A percentile compares a stretch with the other conserved stretches of the same genome.
These are phyloP conservation scores for Charanyca ferruginea DNA, from an alignment of 2,888 invertebrate species.

Conservation along the genomic window DNA sequence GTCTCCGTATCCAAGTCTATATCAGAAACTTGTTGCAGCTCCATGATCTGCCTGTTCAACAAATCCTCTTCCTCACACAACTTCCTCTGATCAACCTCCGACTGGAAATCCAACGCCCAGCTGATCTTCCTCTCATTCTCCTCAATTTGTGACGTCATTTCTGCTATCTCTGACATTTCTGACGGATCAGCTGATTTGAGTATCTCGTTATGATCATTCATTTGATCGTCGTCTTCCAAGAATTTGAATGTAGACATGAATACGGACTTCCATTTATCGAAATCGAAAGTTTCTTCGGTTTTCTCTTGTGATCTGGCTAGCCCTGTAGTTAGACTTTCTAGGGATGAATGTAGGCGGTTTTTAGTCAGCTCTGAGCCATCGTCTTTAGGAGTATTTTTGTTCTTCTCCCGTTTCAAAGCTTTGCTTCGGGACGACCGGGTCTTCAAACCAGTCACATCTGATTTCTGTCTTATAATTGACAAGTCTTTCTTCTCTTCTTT, in stretches of 20 bases:
- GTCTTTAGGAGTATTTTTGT: constrained; percentile 73
- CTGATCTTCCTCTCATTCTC: constrained; percentile 91
- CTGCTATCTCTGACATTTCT: constrained; percentile 88
- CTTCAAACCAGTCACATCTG: constrained; percentile 92
- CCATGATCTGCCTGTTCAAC: constrained; percentile 94
- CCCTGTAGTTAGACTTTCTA: constrained; percentile 86
- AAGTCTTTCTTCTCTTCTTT: constrained; percentile 69
- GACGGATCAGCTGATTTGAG: constrained; percentile 85
- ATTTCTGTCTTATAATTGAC: constrained; percentile 90
- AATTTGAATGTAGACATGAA: constrained; percentile 86
- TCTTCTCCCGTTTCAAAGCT: constrained; percentile 80
- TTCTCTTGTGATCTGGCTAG: constrained; percentile 86
- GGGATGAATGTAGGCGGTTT: constrained; percentile 85
- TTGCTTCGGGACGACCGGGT: constrained; percentile 82
- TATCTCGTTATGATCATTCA: constrained; percentile 84
- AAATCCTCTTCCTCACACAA: constrained; percentile 95
- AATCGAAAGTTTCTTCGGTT: constrained; percentile 84
- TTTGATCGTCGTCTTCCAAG: constrained; percentile 85
- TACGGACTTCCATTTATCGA: constrained; percentile 87
- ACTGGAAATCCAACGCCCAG: constrained; percentile 92
- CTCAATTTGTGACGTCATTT: constrained; percentile 89
- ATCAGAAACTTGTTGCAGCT: constrained; percentile 93
- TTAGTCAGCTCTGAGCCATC: constrained; percentile 78
- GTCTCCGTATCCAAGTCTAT: constrained; percentile 96
- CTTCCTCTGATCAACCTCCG: constrained; percentile 94